A percentile compares a stretch with the other conserved stretches of the same genome.
phyloP scores from a whole-genome alignment of 1,140 invertebrate species.

The Charaxes varanes region DNA sequence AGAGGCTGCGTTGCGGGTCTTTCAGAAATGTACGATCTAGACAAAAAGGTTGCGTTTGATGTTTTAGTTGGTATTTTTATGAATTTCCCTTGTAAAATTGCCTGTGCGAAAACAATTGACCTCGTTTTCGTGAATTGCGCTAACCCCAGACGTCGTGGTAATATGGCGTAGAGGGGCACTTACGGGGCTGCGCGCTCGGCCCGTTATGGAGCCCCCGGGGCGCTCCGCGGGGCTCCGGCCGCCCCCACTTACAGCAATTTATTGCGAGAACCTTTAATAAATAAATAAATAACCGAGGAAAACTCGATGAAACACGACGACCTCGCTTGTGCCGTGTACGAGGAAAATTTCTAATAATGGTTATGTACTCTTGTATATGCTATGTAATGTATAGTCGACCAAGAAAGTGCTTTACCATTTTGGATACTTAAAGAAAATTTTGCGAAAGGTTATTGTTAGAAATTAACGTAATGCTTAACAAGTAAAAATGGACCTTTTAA shows the following conservation, averaged over 20 bases:
- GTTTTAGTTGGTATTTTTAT: no score
- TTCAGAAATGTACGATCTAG: no score
- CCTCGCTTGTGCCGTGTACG: conserved; percentile 20
- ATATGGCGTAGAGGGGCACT: conserved; percentile 64
- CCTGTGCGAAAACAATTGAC: conserved; percentile 22
- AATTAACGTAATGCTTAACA: no score
- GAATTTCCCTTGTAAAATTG: conserved; percentile 9
- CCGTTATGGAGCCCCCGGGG: conserved; percentile 60
- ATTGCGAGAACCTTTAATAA: conserved; percentile 66
- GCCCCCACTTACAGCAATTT: conserved; percentile 70
- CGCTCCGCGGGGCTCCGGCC: conserved; percentile 49
- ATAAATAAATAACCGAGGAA: conserved; percentile 69
- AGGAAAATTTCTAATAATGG: background rate
- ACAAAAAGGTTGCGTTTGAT: no score
- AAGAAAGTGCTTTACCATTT: no score
- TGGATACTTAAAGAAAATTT: no score
- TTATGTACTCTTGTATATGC: no score
- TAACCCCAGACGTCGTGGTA: conserved; percentile 39
- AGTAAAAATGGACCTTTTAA: no score
- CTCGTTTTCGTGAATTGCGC: conserved; percentile 30
- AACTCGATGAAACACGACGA: conserved; percentile 63
- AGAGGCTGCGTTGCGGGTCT: no score
- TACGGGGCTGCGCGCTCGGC: conserved; percentile 57
- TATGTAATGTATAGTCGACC: no score
- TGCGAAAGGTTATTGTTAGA: no score